Evolutionary conservation across 2,113 vertebrate species (phyloP).

Genomic region (Phalacrocorax pelagicus): DNA sequence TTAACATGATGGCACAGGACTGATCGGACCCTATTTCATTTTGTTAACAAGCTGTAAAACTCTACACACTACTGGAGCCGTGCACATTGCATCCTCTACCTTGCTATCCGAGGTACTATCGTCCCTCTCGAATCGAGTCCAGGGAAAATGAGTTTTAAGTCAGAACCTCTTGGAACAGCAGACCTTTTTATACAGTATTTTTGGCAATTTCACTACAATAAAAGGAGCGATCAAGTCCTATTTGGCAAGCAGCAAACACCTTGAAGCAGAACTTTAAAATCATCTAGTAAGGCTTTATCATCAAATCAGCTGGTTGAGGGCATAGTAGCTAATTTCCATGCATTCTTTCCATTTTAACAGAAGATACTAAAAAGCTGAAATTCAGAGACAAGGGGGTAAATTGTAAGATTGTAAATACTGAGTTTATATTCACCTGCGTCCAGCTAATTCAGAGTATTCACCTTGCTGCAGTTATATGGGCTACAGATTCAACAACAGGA

Average conservation of each 20-base stretch:
- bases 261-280: conserved; percentile 20
- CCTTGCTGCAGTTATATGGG: background rate
- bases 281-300: background rate
- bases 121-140: background rate
- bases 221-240: background rate
- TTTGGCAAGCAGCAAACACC: background rate
- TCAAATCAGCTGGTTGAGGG: background rate
- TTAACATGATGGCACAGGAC: background rate
- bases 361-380: background rate
- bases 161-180: background rate
- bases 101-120: background rate
- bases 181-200: background rate
- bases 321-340: background rate
- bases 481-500: background rate
- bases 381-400: background rate
- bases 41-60: conserved; percentile 34
- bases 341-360: background rate
- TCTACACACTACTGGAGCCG: background rate
- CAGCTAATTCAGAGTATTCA: background rate
- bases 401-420: background rate
- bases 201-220: background rate
- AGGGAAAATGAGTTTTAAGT: background rate
- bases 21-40: conserved; percentile 7
- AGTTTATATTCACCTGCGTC: conserved; percentile 14
- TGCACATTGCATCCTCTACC: background rate